Conservation (phyloP, 2,888 invertebrate species). For the Eilema sororculum region DNA sequence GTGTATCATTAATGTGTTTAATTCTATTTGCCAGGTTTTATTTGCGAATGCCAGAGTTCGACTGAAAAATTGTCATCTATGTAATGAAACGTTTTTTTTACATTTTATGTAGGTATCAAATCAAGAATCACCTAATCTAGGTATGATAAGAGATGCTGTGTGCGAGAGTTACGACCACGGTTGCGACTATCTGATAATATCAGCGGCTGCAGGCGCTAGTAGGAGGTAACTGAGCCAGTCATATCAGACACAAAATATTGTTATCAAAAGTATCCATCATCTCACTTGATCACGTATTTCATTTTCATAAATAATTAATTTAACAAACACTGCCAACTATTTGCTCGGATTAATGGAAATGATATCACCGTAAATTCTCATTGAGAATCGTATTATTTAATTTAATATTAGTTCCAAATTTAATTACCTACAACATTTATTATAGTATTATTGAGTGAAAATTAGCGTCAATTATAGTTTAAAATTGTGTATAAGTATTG, state of each 20-base stretch:
- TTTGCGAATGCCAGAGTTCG: too few species aligned
- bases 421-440: slow-evolving; percentile 16
- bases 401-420: slow-evolving; percentile 39
- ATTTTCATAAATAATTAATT: slow-evolving; percentile 50
- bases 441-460: slow-evolving; percentile 15
- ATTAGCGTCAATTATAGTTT: slow-evolving; percentile 10
- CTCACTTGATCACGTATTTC: slow-evolving; percentile 30
- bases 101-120: too few species aligned
- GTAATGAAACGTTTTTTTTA: too few species aligned
- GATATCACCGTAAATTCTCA: slow-evolving; percentile 30
- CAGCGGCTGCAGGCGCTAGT: too few species aligned
- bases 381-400: slow-evolving; percentile 24
- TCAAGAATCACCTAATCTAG: too few species aligned
- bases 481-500: not conserved
- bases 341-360: slow-evolving; percentile 40
- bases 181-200: too few species aligned
- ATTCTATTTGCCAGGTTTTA: too few species aligned
- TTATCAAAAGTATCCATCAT: not conserved
- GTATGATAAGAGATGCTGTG: too few species aligned
- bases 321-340: slow-evolving; percentile 46
- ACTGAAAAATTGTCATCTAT: too few species aligned
- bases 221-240: too few species aligned
- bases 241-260: not conserved
- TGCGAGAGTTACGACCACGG: too few species aligned
- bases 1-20: too few species aligned